Evolutionary conservation across 2,797 vertebrate species (phyloP).

Genomic region (Philypnodon macrostomus): DNA sequence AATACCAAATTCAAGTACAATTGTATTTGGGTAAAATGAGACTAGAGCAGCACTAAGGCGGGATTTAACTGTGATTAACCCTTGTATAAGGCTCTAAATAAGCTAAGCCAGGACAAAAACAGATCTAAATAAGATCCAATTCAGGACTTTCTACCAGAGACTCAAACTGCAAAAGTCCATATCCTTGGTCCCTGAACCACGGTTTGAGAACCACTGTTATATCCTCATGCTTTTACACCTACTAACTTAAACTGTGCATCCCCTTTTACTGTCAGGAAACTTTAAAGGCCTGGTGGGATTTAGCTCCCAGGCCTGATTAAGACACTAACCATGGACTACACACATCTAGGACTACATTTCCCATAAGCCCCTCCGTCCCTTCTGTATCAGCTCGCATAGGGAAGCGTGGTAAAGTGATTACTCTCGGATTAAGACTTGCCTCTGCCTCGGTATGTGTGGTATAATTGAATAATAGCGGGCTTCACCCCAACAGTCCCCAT

Average conservation of each 20-base stretch:
- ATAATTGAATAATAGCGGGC: conserved; percentile 82
- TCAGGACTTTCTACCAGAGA: too few relatives aligned
- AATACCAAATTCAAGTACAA: too few relatives aligned
- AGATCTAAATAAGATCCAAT: too few relatives aligned
- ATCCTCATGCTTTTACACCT: too few relatives aligned
- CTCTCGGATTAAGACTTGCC: conserved; percentile 71
- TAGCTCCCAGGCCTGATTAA: conserved; percentile 48
- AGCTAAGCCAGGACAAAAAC: too few relatives aligned
- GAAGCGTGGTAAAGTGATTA: conserved; percentile 68
- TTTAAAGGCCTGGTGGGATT: conserved; percentile 22
- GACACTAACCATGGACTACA: conserved; percentile 46
- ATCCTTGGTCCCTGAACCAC: too few relatives aligned
- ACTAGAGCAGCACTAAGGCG: too few relatives aligned
- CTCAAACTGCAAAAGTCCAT: too few relatives aligned
- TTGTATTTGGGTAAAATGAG: too few relatives aligned
- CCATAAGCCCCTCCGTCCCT: conserved; percentile 18
- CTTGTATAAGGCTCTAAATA: too few relatives aligned
- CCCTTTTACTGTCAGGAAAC: conserved; percentile 13
- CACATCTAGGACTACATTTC: conserved; percentile 31
- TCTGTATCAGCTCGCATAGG: conserved; percentile 36
- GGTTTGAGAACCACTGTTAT: too few relatives aligned
- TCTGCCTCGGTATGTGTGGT: conserved; percentile 50
- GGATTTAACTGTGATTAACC: too few relatives aligned
- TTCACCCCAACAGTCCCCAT: conserved; percentile 71
- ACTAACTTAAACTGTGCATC: conserved; percentile 2